Conservation (phyloP, 1,140 invertebrate genomes). For the Pteromalus puparum region DNA sequence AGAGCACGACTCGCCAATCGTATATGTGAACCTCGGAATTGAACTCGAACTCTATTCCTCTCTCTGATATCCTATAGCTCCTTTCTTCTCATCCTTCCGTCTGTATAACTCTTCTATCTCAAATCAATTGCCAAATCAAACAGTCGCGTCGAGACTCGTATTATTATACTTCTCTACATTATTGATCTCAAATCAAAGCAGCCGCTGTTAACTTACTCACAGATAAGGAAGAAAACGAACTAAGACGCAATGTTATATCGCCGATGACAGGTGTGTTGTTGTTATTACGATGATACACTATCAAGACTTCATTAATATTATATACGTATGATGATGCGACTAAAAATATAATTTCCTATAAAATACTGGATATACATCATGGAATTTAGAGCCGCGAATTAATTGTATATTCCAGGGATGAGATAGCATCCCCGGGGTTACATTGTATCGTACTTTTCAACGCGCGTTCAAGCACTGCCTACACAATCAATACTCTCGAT, state of each 20-base stretch:
- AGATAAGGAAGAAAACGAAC: not conserved
- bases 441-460: not conserved
- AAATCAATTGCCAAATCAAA: slow-evolving; percentile 22
- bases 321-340: not conserved
- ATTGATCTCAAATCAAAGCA: slow-evolving; percentile 40
- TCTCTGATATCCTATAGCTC: not conserved
- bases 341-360: not conserved
- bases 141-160: not conserved
- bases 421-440: slow-evolving; percentile 18
- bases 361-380: not conserved
- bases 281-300: no score
- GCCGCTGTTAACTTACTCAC: not conserved
- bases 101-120: not conserved
- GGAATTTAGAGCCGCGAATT: slow-evolving; percentile 17
- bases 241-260: not conserved
- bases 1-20: not conserved
- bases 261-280: not conserved
- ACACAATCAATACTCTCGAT: slow-evolving; percentile 21
- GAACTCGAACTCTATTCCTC: not conserved
- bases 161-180: not conserved
- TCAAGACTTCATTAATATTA: slow-evolving; percentile 12
- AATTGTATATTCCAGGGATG: no score
- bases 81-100: not conserved
- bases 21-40: slow-evolving; percentile 15
- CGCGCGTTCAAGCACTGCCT: slow-evolving; percentile 25